Evolutionary conservation across 2,797 vertebrate genomes (phyloP).

Genomic region (Philypnodon macrostomus): DNA sequence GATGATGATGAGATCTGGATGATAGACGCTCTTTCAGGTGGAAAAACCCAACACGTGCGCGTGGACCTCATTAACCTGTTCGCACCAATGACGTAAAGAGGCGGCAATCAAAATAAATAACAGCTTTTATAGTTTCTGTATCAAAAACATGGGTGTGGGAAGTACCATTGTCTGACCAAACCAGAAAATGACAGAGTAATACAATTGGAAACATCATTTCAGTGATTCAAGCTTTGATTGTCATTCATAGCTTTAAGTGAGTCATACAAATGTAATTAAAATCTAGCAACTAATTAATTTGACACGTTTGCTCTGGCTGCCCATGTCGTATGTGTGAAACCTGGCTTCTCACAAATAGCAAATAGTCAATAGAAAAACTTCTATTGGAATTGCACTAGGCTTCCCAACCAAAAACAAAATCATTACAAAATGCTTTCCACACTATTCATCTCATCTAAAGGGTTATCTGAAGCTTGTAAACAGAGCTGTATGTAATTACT

Average conservation of each 20-base stretch:
- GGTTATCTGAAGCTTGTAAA: conserved; percentile 1
- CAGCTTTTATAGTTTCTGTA: conserved; percentile 1
- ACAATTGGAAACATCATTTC: neutral
- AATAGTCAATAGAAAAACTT: too few relatives aligned
- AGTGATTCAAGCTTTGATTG: neutral
- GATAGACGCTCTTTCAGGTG: conserved; percentile 13
- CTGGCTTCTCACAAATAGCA: neutral
- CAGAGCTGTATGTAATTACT: conserved; percentile 20
- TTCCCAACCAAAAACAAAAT: too few relatives aligned
- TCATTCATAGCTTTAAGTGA: too few relatives aligned
- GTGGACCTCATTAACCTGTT: conserved; percentile 31
- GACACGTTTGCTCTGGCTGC: too few relatives aligned
- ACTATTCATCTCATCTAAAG: conserved; percentile 6
- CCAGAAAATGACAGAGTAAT: neutral
- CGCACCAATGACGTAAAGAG: conserved; percentile 15
- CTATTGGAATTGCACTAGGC: too few relatives aligned
- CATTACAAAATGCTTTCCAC: too few relatives aligned
- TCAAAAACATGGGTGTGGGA: conserved; percentile 1
- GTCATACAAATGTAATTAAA: too few relatives aligned
- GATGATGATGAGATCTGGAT: too few relatives aligned
- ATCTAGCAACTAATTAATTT: too few relatives aligned
- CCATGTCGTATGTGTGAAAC: too few relatives aligned
- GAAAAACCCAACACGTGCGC: conserved; percentile 14
- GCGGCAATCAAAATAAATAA: conserved; percentile 7
- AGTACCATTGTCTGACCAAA: neutral